These are phyloP conservation scores for Halocaridina rubra DNA, from an alignment of 2,888 invertebrate species.

Conservation along the genomic window DNA sequence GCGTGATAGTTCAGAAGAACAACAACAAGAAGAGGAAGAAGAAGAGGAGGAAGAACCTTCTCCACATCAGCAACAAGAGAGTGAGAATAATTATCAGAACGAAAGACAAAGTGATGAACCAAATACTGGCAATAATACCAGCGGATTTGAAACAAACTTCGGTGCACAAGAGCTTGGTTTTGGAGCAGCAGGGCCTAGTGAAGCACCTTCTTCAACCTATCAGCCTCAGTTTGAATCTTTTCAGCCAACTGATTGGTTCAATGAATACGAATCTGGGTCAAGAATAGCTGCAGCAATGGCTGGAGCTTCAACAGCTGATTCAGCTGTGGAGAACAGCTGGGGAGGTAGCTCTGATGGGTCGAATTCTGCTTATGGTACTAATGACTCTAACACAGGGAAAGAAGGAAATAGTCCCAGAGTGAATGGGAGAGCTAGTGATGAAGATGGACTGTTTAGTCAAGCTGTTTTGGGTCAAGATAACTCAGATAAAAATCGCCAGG, in stretches of 20 bases:
- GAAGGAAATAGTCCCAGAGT: neutral
- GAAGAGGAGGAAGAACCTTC: neutral
- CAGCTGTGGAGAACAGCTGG: conserved; percentile 38
- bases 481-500: conserved; percentile 42
- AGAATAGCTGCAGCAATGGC: conserved; percentile 63
- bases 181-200: conserved; percentile 25
- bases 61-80: conserved; percentile 7
- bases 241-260: conserved; percentile 56
- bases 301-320: conserved; percentile 47
- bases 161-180: conserved; percentile 44
- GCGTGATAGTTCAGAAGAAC: conserved; percentile 1
- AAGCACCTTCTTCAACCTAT: conserved; percentile 44
- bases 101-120: no score
- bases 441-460: conserved; percentile 62
- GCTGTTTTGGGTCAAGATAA: conserved; percentile 58
- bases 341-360: conserved; percentile 34
- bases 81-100: neutral
- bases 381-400: conserved; percentile 6
- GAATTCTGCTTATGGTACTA: conserved; percentile 1
- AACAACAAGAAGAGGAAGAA: neutral
- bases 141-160: conserved; percentile 25
- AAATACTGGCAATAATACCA: conserved; percentile 39
- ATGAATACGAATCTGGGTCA: conserved; percentile 62
- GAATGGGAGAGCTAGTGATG: conserved; percentile 14
- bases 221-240: conserved; percentile 64